These are phyloP conservation scores for Cynodonichthys magdalenae DNA, from an alignment of 2,797 vertebrate genomes.

Conservation along the genomic window DNA sequence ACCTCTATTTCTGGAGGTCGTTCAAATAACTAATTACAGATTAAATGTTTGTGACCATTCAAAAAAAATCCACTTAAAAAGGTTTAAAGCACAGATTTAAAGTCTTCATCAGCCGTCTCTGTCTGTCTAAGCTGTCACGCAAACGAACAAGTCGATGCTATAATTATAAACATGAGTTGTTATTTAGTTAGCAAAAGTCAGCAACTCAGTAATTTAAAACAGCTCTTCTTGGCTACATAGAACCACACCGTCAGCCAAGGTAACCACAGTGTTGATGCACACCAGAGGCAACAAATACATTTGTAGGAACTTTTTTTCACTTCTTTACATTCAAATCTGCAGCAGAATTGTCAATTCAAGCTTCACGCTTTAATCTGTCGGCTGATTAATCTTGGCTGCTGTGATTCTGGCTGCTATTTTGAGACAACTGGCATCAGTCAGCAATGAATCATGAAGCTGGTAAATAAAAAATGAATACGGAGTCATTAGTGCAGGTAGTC, in stretches of 20 bases:
- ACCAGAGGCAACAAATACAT: not conserved
- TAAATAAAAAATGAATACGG: not conserved
- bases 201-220: not conserved
- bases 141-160: not conserved
- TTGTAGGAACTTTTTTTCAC: not conserved
- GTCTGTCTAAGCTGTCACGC: not conserved
- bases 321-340: not conserved
- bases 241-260: not conserved
- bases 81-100: too few relatives aligned
- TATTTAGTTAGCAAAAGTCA: not conserved
- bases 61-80: too few relatives aligned
- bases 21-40: too few relatives aligned
- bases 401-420: slow-evolving; percentile 13
- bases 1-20: too few relatives aligned
- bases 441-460: slow-evolving; percentile 1
- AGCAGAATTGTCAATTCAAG: not conserved
- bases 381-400: not conserved
- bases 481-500: not conserved
- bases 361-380: not conserved
- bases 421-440: not conserved
- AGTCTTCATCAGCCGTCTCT: too few relatives aligned
- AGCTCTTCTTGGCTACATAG: not conserved
- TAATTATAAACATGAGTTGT: not conserved
- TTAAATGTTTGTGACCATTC: too few relatives aligned
- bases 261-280: not conserved